A percentile compares a stretch with the other conserved stretches of the same genome.
Conservation (phyloP, 2,888 invertebrate genomes). For the Halocaridina rubra region DNA sequence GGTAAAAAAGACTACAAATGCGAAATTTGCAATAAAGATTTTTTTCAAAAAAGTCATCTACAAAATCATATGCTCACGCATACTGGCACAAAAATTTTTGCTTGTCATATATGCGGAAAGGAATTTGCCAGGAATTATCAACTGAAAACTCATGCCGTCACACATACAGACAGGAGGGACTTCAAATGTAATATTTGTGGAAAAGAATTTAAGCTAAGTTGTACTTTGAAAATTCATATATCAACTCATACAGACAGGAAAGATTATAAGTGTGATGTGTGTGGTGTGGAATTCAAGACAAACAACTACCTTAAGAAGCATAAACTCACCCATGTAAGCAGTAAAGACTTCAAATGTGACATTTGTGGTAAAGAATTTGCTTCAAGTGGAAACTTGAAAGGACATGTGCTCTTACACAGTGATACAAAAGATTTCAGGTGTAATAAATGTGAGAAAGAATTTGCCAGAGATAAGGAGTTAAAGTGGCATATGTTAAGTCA, state of each 20-base stretch:
- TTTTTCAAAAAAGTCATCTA: constrained; percentile 7
- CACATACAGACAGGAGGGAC: not conserved
- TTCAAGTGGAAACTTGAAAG: constrained; percentile 5
- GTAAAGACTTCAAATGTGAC: constrained; percentile 19
- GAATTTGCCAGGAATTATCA: constrained; percentile 2
- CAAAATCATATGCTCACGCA: constrained; percentile 9
- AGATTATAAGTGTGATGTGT: too few relatives aligned
- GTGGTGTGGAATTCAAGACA: too few relatives aligned
- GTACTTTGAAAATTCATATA: not conserved
- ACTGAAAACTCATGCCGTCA: constrained; percentile 3
- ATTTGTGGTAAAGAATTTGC: constrained; percentile 20
- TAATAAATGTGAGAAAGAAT: constrained; percentile 22
- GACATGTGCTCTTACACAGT: constrained; percentile 4
- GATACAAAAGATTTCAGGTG: constrained; percentile 20
- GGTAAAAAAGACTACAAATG: constrained; percentile 24
- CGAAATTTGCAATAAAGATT: constrained; percentile 19
- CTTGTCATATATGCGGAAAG: constrained; percentile 19
- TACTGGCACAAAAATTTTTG: not conserved
- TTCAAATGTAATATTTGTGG: not conserved
- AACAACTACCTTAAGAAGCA: too few relatives aligned
- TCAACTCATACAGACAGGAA: not conserved
- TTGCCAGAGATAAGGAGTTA: not conserved
- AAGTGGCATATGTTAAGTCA: constrained; percentile 8
- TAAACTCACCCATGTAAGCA: too few relatives aligned
- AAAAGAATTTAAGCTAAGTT: not conserved